A percentile compares a stretch with the other conserved stretches of the same genome.
phyloP scores from a whole-genome alignment of 2,888 invertebrate genomes.

The Oxystoma pomonae region DNA sequence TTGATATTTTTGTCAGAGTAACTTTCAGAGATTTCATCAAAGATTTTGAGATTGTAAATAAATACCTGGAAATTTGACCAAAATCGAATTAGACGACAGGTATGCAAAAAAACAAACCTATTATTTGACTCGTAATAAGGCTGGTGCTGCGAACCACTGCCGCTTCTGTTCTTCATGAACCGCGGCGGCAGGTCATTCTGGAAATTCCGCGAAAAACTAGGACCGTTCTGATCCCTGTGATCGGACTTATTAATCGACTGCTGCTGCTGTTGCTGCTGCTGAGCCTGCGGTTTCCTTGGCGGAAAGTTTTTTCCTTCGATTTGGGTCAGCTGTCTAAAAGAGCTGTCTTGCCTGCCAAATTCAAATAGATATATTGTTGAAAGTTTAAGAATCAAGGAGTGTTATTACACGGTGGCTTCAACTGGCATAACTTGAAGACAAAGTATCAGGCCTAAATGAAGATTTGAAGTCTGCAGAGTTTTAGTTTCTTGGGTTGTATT shows the following conservation, averaged over 20 bases:
- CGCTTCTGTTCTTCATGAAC: constrained; percentile 74
- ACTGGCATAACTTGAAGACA: too few species aligned
- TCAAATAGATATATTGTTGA: too few species aligned
- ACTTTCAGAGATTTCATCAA: too few species aligned
- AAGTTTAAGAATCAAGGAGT: too few species aligned
- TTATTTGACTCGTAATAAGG: constrained; percentile 25
- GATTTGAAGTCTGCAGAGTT: too few species aligned
- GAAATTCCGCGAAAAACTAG: constrained; percentile 69
- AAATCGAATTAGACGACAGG: too few species aligned
- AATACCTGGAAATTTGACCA: too few species aligned
- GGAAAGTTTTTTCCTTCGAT: constrained; percentile 43
- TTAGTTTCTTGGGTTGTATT: too few species aligned
- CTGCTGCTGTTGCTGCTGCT: constrained; percentile 33
- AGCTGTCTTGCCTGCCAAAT: constrained; percentile 18
- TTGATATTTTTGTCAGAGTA: too few species aligned
- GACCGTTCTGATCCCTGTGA: constrained; percentile 51
- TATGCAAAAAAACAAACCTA: constrained; percentile 12
- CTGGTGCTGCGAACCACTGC: constrained; percentile 38
- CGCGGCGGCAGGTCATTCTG: constrained; percentile 83
- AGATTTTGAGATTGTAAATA: too few species aligned
- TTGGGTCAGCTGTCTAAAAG: constrained; percentile 45
- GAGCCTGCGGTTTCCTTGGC: constrained; percentile 35
- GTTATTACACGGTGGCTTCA: too few species aligned
- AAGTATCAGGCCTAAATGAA: too few species aligned
- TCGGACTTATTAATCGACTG: constrained; percentile 5